phyloP scores from a whole-genome alignment of 2,888 invertebrate genomes.

The Morpho helenor region DNA sequence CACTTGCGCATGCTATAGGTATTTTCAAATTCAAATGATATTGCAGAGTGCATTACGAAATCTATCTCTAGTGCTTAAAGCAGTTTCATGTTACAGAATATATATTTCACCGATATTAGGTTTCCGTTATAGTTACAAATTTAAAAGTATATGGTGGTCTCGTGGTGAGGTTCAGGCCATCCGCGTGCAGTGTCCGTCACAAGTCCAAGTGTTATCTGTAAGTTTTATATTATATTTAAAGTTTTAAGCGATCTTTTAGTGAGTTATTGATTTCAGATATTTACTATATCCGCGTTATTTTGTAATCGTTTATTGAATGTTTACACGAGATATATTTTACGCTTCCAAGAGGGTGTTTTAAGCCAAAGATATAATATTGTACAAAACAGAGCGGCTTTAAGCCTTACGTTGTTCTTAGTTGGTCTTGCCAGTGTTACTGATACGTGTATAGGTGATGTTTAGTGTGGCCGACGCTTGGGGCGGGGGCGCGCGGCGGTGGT shows the following conservation, averaged over 20 bases:
- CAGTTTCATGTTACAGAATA: too few relatives aligned
- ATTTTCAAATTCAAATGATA: too few relatives aligned
- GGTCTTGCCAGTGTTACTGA: slow-evolving; percentile 38
- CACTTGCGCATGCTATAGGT: too few relatives aligned
- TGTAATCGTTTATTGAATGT: slow-evolving; percentile 28
- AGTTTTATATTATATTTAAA: slow-evolving; percentile 7
- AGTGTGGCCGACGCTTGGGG: slow-evolving; percentile 13
- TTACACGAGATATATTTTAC: slow-evolving; percentile 35
- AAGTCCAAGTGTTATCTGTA: slow-evolving; percentile 11
- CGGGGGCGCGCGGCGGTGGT: slow-evolving; percentile 15
- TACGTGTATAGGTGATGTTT: slow-evolving; percentile 10
- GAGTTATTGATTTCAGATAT: slow-evolving; percentile 21
- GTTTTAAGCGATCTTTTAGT: slow-evolving; percentile 19
- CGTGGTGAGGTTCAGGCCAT: too few relatives aligned
- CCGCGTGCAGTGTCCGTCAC: neutral
- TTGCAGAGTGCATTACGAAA: too few relatives aligned
- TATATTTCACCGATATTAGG: too few relatives aligned
- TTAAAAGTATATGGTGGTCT: too few relatives aligned
- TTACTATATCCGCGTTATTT: slow-evolving; percentile 20
- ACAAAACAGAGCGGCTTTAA: slow-evolving; percentile 54
- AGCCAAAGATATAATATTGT: slow-evolving; percentile 65
- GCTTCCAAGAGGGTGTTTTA: slow-evolving; percentile 64
- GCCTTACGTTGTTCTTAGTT: slow-evolving; percentile 50
- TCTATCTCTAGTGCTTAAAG: too few relatives aligned
- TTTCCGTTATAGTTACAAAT: too few relatives aligned